Base-by-base conservation (phyloP, 2,113 vertebrate genomes). In the Dolichotis patagonum region DNA sequence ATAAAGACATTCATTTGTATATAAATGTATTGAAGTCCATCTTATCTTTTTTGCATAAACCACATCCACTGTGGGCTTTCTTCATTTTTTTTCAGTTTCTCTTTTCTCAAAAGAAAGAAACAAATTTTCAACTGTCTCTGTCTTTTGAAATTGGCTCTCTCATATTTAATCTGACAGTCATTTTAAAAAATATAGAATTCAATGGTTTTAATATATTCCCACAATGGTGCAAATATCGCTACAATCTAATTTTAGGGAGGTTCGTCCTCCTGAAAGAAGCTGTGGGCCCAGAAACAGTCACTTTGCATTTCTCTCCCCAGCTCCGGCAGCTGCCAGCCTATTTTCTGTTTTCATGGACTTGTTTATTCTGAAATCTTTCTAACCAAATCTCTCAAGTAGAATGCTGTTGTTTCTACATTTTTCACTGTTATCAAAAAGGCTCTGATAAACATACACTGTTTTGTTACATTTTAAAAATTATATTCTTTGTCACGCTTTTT, bases 111-210 rank as follows among this genome's bases (percentile, higher is more conserved):
- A 75, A 92, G 71, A 54, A 95, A 86, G 49, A 58, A 95, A 7
- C 35, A 73, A 65, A 94, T 94, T 96, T 97, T 16, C n/a, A 83
- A 85, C 52, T 81, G n/a, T 49, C 49, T 77, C 41, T 60, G 9
- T 83, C 69, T 88, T 85, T 95, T 93, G 85, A 12, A 92, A 30
- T 86, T 80, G 54, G 95, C 60, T 96, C 46, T 89, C 87, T 32
- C 26, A 75, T 67, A 96, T 30, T 19, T 84, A 96, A 95, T 56
- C 62, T 77, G 75, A 91, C 54, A 91, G n/a, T 83, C 12, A 77
- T 85, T 95, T 97, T 83, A 43, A 63, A 83, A 90, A 92, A 32
- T 63, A 17, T 90, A 67, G 19, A 71, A 62, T 81, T 71, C n/a
- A 43, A 38, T 62, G 80, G 43, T 84, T 93, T 93, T 90, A 85